Evolutionary conservation across 2,113 vertebrate species (phyloP), one percentile per base, ranked within the genome.

Genomic region (Condylura cristata): DNA sequence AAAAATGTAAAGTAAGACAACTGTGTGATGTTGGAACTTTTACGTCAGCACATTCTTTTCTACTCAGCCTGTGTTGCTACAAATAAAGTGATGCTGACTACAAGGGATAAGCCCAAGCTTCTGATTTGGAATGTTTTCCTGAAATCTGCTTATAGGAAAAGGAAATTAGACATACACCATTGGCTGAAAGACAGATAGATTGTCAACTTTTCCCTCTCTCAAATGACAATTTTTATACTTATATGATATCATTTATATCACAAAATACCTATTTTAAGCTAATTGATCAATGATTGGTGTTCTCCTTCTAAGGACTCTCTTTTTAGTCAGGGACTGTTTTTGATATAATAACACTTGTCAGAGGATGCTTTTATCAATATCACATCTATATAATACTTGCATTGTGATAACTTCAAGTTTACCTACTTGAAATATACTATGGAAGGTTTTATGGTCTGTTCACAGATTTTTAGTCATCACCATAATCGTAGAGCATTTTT

Each of bases 11-110:
- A n/a, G 5, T 16, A 18, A 61, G 32, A 71, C 5, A 20, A 22
- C 2, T 17, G 1, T 46, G 24, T 56, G 13, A 41, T 16, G 1
- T 56, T 12, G 1, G 0, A n/a, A 10, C 18, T 66, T 41, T 14
- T 5, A 6, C 6, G 28, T 22, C 1, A 93, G 1, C 3, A 30
- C 13, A 11, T 20, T 79, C 10, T 65, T 1, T 0, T 24, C 10
- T 56, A 20, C 18, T 32, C 12, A 30, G 8, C 30, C 16, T 56
- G 16, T 39, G 39, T 10, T 65, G 22, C 5, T 41, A 12, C 24
- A 61, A 37, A 24, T 6, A 70, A 41, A 18, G 32, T 1, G 16
- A 20, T 74, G 26, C 6, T 4, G 2, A 53, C 1, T 51, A 6
- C 5, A n/a, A 44, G 32, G 17, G 39, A 60, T 17, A 26, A 41